phyloP scores from a whole-genome alignment of 1,140 invertebrate genomes.

The Tetramorium parvispinum region DNA sequence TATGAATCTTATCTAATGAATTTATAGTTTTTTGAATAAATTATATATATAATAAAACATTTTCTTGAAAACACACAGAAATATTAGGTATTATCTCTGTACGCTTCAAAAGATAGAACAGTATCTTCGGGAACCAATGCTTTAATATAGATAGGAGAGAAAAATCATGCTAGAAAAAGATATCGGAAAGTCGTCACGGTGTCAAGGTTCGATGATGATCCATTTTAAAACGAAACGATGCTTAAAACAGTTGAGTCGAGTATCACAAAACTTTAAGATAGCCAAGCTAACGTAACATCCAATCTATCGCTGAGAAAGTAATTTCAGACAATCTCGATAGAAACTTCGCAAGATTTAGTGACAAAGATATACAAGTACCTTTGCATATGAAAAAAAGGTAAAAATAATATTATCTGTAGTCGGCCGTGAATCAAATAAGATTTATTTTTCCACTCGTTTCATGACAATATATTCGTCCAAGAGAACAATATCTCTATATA shows the following conservation, averaged over 20 bases:
- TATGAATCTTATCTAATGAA: not conserved
- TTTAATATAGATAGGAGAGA: not conserved
- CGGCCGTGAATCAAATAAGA: not conserved
- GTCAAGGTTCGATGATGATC: slow-evolving; percentile 1
- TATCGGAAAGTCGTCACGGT: not conserved
- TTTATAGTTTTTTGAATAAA: not conserved
- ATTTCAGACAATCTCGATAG: slow-evolving; percentile 7
- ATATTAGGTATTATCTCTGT: not conserved
- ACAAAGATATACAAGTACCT: not conserved
- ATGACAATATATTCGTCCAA: not conserved
- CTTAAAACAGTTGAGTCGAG: slow-evolving; percentile 10
- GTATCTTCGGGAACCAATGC: not conserved
- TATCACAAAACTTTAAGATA: not conserved
- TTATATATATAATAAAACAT: not conserved
- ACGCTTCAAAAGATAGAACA: not conserved
- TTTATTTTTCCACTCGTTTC: not conserved
- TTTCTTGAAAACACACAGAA: not conserved
- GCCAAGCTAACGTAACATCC: not conserved
- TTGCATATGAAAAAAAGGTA: not conserved
- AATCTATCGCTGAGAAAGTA: slow-evolving; percentile 25
- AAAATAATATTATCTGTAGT: slow-evolving; percentile 2
- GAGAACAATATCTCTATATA: slow-evolving; percentile 8
- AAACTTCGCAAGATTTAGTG: slow-evolving; percentile 37
- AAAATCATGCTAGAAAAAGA: not conserved
- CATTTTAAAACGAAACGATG: not conserved